A percentile compares a stretch with the other conserved stretches of the same genome.
Conservation (phyloP, 2,113 vertebrate species). For the Ginglymostoma cirratum region DNA sequence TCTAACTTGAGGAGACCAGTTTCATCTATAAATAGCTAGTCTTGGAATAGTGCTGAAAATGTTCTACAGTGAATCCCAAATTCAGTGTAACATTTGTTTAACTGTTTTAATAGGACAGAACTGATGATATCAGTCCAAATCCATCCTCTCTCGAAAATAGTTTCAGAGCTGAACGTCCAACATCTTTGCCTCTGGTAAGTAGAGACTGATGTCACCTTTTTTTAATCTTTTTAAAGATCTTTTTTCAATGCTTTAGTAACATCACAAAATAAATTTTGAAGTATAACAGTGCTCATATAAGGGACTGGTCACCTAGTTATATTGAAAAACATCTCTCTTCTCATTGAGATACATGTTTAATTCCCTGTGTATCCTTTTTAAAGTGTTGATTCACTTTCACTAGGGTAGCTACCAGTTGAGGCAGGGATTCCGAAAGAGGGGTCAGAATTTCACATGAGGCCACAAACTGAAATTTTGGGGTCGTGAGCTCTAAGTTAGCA, state of each 20-base stretch:
- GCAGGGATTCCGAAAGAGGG: background rate
- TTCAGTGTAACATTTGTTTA: background rate
- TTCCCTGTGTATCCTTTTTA: no score
- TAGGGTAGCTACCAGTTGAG: background rate
- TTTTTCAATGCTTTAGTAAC: background rate
- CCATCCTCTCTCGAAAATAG: constrained; percentile 66
- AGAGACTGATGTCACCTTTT: background rate
- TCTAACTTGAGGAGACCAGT: background rate
- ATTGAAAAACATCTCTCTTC: background rate
- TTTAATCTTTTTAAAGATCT: no score
- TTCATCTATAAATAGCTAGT: background rate
- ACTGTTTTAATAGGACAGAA: constrained; percentile 58
- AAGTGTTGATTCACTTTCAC: background rate
- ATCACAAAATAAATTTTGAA: background rate
- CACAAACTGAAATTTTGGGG: no score
- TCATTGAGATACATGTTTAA: no score
- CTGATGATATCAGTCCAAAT: constrained; percentile 69
- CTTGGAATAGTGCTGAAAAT: background rate
- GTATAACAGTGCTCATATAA: background rate
- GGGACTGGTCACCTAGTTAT: background rate
- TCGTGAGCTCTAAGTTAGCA: no score
- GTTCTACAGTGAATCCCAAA: background rate
- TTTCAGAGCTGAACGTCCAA: constrained; percentile 61
- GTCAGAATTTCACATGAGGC: background rate
- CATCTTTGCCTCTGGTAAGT: constrained; percentile 71